These are phyloP conservation scores for Apteryx owenii DNA, from an alignment of 2,113 vertebrate species.

Conservation along the genomic window DNA sequence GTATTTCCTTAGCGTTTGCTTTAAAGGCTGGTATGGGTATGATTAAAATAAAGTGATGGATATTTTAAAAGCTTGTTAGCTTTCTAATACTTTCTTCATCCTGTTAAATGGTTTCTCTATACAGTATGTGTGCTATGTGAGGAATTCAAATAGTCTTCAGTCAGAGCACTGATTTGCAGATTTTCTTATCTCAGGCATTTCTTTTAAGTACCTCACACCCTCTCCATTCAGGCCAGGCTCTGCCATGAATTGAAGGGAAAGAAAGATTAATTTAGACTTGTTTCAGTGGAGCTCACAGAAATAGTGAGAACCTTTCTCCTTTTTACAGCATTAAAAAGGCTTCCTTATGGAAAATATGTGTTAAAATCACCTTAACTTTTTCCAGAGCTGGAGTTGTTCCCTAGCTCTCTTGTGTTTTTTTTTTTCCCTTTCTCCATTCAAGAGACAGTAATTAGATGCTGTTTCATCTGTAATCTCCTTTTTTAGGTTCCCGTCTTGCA, in stretches of 20 bases:
- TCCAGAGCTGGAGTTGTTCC: background rate
- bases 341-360: background rate
- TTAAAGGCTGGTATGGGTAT: background rate
- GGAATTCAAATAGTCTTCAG: background rate
- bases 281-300: background rate
- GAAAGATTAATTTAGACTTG: background rate
- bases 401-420: background rate
- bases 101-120: background rate
- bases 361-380: background rate
- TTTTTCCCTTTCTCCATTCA: background rate
- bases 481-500: background rate
- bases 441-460: background rate
- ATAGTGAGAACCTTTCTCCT: background rate
- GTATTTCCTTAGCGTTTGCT: background rate
- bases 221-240: background rate
- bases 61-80: background rate
- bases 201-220: background rate
- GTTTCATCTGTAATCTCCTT: background rate
- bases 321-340: background rate
- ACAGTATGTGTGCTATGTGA: conserved; percentile 1
- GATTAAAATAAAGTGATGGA: background rate
- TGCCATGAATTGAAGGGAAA: background rate
- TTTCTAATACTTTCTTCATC: background rate
- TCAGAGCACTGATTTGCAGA: background rate
- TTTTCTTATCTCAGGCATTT: conserved; percentile 20